Base-by-base conservation (phyloP, 1,140 invertebrate genomes). In the Apis dorsata region DNA sequence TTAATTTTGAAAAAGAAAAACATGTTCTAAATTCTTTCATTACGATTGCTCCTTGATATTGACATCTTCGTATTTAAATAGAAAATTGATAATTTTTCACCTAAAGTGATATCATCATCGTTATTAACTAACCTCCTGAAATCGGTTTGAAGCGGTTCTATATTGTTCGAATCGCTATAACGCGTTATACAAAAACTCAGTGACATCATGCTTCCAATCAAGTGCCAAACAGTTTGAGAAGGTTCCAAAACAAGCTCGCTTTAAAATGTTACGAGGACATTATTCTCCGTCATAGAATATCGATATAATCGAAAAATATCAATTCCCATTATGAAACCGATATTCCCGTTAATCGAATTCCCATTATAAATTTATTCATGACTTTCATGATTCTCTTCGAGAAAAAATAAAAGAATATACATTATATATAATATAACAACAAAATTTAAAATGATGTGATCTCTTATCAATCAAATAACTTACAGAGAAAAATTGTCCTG, bases 151-250 rank as follows among this genome's bases (percentile, higher is more conserved):
- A 78, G 77, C 77, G 62, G 81, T 87, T 86, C 65, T 71, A 77
- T 51, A 62, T 69, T 63, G 74, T 63, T 70, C 19, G 21, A 78
- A 49, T 28, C 49, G 60, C 59, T 44, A 44, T 44, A 44, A 77
- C 24, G 55, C 51, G 34, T 72, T 79, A 76, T 44, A 69, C 65
- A 34, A 59, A 62, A 62, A 84, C 59, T 44, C 55, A 57, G 55
- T 86, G 76, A 84, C 83, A 84, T 87, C 86, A 77, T 77, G 80
- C 62, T 78, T 73, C 74, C 57, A 73, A 57, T 65, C 71, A 59
- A 77, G 75, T 83, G 85, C 86, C 85, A 87, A 87, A 72, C 73
- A 11, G 62, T 59, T 86, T 86, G 86, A 87, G 55, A 77, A 49
- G 70, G 57, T 86, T 87, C 81, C 86, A 87, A 86, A 79, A 79